phyloP scores from a whole-genome alignment of 2,113 vertebrate species.

The Ammodytes marinus region DNA sequence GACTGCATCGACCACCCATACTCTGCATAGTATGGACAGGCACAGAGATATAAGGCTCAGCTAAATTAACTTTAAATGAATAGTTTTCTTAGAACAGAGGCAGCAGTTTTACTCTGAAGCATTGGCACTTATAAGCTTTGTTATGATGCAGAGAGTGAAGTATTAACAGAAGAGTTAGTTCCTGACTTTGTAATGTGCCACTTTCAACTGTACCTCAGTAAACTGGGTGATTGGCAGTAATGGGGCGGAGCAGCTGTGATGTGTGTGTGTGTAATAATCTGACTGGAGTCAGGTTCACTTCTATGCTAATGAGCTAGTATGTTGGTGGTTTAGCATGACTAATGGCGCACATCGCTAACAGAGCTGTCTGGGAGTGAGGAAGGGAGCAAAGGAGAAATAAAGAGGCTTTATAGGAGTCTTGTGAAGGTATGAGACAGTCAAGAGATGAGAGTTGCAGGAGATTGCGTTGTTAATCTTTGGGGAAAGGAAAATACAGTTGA shows the following conservation, averaged over 20 bases:
- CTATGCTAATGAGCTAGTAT: conserved; percentile 80
- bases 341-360: conserved; percentile 74
- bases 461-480: conserved; percentile 69
- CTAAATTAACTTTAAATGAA: conserved; percentile 22
- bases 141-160: conserved; percentile 50
- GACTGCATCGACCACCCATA: conserved; percentile 36
- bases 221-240: conserved; percentile 76
- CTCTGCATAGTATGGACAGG: conserved; percentile 9
- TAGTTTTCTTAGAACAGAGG: conserved; percentile 18
- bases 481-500: conserved; percentile 66
- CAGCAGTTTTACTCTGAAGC: conserved; percentile 13
- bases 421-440: conserved; percentile 56
- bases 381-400: conserved; percentile 57
- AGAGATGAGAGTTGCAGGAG: conserved; percentile 59
- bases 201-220: conserved; percentile 63
- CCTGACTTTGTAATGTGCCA: conserved; percentile 65
- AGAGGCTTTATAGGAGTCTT: conserved; percentile 62
- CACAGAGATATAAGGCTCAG: conserved; percentile 21
- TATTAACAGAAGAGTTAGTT: conserved; percentile 58
- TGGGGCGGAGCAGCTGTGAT: conserved; percentile 75
- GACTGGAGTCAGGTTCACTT: conserved; percentile 76
- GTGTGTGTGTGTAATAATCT: conserved; percentile 80
- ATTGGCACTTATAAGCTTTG: conserved; percentile 36
- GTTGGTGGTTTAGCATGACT: conserved; percentile 81
- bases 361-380: conserved; percentile 70